Base-by-base conservation (phyloP, 2,888 invertebrate genomes). In the Calliopum simillimum region DNA sequence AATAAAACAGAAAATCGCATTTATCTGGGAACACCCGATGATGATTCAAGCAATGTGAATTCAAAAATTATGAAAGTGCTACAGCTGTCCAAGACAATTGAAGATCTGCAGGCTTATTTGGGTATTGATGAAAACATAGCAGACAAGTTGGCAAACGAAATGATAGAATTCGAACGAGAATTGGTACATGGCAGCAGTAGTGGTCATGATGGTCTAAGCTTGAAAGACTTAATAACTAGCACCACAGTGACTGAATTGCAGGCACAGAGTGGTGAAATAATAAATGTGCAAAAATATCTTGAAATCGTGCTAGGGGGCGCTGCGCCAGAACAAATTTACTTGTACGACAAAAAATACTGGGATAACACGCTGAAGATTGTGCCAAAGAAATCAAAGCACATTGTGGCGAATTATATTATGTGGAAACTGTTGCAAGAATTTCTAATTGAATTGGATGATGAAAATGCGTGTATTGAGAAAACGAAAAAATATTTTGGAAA, bases 221-320 rank as follows among this genome's bases (percentile, higher is more conserved):
- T 80, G 0, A 70, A 76, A 5, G 77, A 80, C 1, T n/a, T 76
- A 6, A 41, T 80, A 0, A 75, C 63, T 0, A 68, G 78, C 0
- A 75, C 76, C 21, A 69, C 73, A 0, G 65, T 83, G 2, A 58
- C 64, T 1, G 78, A 80, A 0, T 68, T 84, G 25, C 70, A 77
- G 11, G 43, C 69, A 4, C 74, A 71, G 47, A 82, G 77, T 21
- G 68, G 61, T 0, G 63, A 76, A 4, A 63, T 76, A 3, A 70
- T 83, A n/a, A 79, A 84, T 63, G 73, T 84, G 1, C 75, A 73
- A 0, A 75, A 79, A 43, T 84, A 77, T 61, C 75, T 85, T 2
- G 73, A 75, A 2, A 23, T 78, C 4, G 72, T 77, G 0, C 61
- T 84, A n/a, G 83, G 81, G 8, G 74, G 75, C 0, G 74, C 77